Evolutionary conservation across 2,888 invertebrate species (phyloP), one percentile per base, ranked within the genome.

Genomic region (Incurvaria masculella): DNA sequence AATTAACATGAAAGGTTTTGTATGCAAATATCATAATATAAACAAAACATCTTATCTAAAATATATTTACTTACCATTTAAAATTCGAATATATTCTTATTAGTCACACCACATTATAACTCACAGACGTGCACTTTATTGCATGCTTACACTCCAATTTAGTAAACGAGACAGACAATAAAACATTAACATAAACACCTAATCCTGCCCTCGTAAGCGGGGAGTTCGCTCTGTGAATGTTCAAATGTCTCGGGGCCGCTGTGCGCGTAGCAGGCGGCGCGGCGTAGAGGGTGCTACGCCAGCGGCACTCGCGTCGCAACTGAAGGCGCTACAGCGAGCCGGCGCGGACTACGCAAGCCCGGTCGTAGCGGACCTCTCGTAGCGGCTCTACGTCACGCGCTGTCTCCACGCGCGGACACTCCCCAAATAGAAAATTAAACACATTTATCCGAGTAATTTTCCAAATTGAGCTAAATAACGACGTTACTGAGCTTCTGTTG

Each of bases 391-490:
- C 33, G 33, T n/a, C 3, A 11, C 33, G 33, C 18, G 17, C 40
- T 56, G 55, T 62, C 62, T 63, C 64, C 64, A 62, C 68, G 64
- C 38, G 33, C 18, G 17, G 42, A 56, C 55, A 62, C 62, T 63
- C 64, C 64, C 62, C 68, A 68, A 72, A 71, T 69, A 63, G 65
- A 69, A 74, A 73, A 72, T 72, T 66, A 70, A 73, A 74, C 67
- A 70, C 69, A 75, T 75, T 74, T 72, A 73, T 73, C 71, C 69
- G 62, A 66, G 67, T 73, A 74, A 74, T 74, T 74, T 69, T 63
- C 66, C 63, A 72, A 73, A 75, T 74, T 74, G 72, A 67, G 72
- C 70, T 72, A 71, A 74, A 73, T 74, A 73, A 75, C 70, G 66
- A 69, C 66, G 65, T 73, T 69, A 64, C 60, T 56, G 60, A 60